Base-by-base conservation (phyloP, 2,888 invertebrate genomes). In the Chalcis sispes region DNA sequence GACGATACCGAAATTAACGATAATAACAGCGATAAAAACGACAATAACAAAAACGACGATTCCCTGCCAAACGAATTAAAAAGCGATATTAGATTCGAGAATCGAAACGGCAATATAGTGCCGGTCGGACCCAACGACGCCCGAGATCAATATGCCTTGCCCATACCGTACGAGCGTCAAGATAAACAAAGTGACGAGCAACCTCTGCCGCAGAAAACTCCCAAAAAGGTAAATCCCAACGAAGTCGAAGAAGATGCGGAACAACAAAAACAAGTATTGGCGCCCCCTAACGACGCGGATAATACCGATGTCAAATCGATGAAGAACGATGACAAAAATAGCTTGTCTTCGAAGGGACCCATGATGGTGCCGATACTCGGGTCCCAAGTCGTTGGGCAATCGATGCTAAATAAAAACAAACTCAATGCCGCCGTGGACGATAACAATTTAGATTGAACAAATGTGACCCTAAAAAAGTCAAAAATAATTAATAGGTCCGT, bases 81-180 rank as follows among this genome's bases (percentile, higher is more conserved):
- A 23, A 82, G 77, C 77, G 76, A 83, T 64, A 58, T 82, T 25
- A 80, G 81, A 40, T 86, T 85, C 70, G 83, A 83, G 27, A 84
- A 80, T 69, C 78, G 77, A 29, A 78, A 82, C 64, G 85, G 83
- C 23, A 84, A 83, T 61, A 83, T 86, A 40, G 84, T 85, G 0
- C 86, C 86, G 0, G 83, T 82, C 1, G 86, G 84, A 1, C 82
- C 82, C 2, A 83, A 82, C n/a, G 85, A 85, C 20, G 25, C 29
- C 27, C n/a, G n/a, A n/a, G 32, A 72, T 13, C 61, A 61, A 52
- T 54, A 71, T 20, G 64, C 74, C 15, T 62, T 83, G 69, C 84
- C 84, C 0, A 64, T 82, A 29, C 82, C 83, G 0, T 84, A 83
- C 71, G 67, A 74, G 3, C 58, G 77, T 56, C 36, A 54, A 18